Percentiles rank a stretch among this genome's conserved stretches.
Conservation (phyloP, 2,113 vertebrate species). For the Campylomormyrus numenius region DNA sequence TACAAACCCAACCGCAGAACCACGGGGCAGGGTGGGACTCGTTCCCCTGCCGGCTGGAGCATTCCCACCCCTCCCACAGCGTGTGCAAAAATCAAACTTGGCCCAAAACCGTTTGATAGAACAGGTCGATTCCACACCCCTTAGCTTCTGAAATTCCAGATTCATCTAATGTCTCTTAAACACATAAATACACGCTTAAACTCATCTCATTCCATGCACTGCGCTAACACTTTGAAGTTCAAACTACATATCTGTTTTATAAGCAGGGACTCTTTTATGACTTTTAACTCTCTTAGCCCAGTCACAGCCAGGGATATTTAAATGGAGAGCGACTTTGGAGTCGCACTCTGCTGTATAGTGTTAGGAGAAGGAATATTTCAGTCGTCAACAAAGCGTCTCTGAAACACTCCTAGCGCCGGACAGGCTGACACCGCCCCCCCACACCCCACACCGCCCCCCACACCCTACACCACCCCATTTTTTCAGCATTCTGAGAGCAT, state of each 20-base stretch:
- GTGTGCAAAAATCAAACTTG: not conserved
- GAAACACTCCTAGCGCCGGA: not conserved
- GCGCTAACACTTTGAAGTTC: not conserved
- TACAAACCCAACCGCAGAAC: not conserved
- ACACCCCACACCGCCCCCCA: not conserved
- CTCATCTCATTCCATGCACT: not conserved
- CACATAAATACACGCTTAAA: not conserved
- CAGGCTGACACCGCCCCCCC: not conserved
- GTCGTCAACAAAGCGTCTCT: not conserved
- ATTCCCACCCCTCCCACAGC: not conserved
- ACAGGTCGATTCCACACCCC: not conserved
- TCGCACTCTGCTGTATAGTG: not conserved
- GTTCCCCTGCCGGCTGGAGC: not conserved
- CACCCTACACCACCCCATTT: not conserved
- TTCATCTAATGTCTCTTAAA: not conserved
- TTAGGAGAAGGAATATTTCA: not conserved
- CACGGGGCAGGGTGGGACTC: not conserved
- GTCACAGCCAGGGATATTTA: not conserved
- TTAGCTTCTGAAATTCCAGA: not conserved
- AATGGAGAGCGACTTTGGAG: not conserved
- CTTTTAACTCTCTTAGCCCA: not conserved
- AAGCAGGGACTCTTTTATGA: not conserved
- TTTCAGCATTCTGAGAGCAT: not conserved
- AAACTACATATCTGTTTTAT: not conserved
- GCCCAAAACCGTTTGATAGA: not conserved